Base-by-base conservation (phyloP, 23 tunicate species). In the Halocynthia roretzi region DNA sequence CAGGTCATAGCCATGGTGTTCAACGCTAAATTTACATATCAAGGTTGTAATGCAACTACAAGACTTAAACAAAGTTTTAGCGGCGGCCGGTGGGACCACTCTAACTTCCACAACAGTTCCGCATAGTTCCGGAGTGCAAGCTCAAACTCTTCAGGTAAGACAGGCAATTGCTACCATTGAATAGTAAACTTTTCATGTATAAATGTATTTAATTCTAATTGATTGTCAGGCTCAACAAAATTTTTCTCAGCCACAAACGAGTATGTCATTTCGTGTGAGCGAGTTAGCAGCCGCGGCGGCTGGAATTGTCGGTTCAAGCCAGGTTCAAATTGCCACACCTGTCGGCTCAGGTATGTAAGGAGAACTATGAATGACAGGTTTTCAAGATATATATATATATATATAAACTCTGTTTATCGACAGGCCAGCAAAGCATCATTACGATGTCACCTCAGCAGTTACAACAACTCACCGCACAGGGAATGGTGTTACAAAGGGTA, bases 401-500 rank as follows among this genome's bases (percentile, higher is more conserved):
- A n/a, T n/a, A n/a, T 31, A 31, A 0, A 31, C 44, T 31, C 44
- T 31, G 44, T 31, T 31, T 4, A 31, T 14, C 63, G 4, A 14
- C 55, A 74, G 78, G 78, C 20, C 78, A 74, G 56, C 78, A 74
- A 50, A 74, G 56, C 21, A 19, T 62, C 52, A 89, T 91, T 58
- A 86, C 97, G 6, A 52, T 91, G 72, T 79, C 97, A 8, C 91
- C 82, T 54, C 87, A 91, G 71, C 97, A 91, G 74, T 77, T 91
- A 20, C 87, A 91, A 53, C 97, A 91, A 55, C 57, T 91, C 50
- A 87, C 89, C 6, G 97, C 91, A 7, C 97, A 91, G 66, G 97
- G 97, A 40, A 67, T 91, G 14, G 68, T 91, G 5, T 77, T 91
- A 8, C 90, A 84, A 76, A 54, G 78, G 56, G 62, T 21, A 22